phyloP scores from a whole-genome alignment of 1,140 invertebrate species.

The Lamellibrachia luymesi region DNA sequence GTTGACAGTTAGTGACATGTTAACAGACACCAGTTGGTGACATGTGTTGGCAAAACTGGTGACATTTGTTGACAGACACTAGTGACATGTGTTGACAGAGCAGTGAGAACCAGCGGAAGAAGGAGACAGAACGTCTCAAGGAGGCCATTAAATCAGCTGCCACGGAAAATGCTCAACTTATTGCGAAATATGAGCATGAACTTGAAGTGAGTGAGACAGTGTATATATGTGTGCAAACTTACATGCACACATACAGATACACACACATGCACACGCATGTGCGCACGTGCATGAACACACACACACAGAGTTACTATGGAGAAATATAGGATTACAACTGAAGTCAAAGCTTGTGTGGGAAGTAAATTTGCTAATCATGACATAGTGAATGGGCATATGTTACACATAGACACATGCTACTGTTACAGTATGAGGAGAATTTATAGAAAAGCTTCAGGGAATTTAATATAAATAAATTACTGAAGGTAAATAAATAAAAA shows the following conservation, averaged over 20 bases:
- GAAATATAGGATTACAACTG: too few species aligned
- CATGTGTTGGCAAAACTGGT: background rate
- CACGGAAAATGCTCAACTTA: slow-evolving; percentile 22
- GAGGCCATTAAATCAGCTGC: slow-evolving; percentile 26
- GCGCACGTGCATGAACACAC: too few species aligned
- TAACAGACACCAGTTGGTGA: background rate
- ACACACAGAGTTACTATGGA: too few species aligned
- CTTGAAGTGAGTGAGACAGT: slow-evolving; percentile 7
- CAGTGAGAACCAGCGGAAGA: slow-evolving; percentile 23
- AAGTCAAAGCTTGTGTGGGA: too few species aligned
- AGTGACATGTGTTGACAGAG: slow-evolving; percentile 9
- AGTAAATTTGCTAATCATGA: too few species aligned
- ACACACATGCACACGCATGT: background rate
- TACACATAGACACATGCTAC: too few species aligned
- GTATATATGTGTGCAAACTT: background rate
- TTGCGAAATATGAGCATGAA: slow-evolving; percentile 11
- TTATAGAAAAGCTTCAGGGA: too few species aligned
- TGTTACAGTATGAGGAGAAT: background rate
- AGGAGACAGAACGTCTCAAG: slow-evolving; percentile 29
- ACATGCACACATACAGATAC: background rate
- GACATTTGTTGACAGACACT: background rate
- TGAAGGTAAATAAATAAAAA: too few species aligned
- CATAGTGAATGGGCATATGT: too few species aligned
- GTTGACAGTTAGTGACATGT: background rate
- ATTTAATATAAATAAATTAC: too few species aligned